Evolutionary conservation across 2,797 vertebrate genomes (phyloP).

Genomic region (Parauchenoglanis punctatus): DNA sequence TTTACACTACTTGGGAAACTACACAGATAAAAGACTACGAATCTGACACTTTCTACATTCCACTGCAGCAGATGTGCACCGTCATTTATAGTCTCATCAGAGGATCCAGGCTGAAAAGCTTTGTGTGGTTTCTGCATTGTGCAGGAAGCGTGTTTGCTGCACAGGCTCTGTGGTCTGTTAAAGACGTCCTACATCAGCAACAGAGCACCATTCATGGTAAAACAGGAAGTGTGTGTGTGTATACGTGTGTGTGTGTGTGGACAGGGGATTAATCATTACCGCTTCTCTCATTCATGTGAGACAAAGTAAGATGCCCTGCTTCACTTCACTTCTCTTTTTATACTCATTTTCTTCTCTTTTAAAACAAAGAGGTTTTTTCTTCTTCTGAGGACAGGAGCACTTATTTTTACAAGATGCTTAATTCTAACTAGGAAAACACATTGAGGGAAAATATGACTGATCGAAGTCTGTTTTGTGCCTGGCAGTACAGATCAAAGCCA

Average conservation of each 20-base stretch:
- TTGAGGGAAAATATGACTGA: constrained; percentile 12
- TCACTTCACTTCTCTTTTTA: neutral
- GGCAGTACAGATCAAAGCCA: constrained; percentile 12
- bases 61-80: constrained; percentile 25
- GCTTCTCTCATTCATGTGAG: constrained; percentile 52
- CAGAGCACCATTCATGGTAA: constrained; percentile 66
- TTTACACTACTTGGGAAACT: too few relatives aligned
- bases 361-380: neutral
- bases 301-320: constrained; percentile 11
- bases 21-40: neutral
- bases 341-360: constrained; percentile 1
- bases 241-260: neutral
- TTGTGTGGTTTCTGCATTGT: constrained; percentile 32
- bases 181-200: constrained; percentile 55
- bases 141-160: constrained; percentile 28
- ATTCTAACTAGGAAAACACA: constrained; percentile 9
- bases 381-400: neutral
- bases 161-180: constrained; percentile 42
- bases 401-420: constrained; percentile 15
- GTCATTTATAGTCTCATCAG: constrained; percentile 35
- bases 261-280: constrained; percentile 51
- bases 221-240: constrained; percentile 59
- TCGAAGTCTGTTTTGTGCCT: neutral
- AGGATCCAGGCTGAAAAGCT: constrained; percentile 28
- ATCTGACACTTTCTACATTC: neutral